Base-by-base conservation (phyloP, 2,113 vertebrate species). In the Agapornis roseicollis region DNA sequence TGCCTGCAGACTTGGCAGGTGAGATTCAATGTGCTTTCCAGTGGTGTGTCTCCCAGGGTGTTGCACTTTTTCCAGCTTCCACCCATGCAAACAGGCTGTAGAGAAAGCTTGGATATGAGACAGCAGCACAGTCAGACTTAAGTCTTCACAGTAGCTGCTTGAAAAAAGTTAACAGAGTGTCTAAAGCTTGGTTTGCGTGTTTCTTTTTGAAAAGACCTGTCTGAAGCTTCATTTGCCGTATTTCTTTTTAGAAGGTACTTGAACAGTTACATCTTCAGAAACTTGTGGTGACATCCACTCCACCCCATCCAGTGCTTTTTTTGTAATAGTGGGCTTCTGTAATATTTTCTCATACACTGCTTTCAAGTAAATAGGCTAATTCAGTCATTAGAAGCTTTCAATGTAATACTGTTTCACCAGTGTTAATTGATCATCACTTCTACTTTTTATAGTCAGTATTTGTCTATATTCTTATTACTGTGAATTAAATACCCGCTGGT, bases 391-490 rank as follows among this genome's bases (percentile, higher is more conserved):
- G 69, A 84, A 87, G 52, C 44, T 89, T 92, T 92, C 28, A 56
- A 1, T 79, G 22, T 65, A 56, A 27, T 72, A 22, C 0, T 79
- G 35, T 81, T 85, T 28, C 31, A 52, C 14, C 14, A 22, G n/a
- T 81, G 81, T 81, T 89, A 94, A 79, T n/a, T 93, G 87, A 70
- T 85, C 31, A 63, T 72, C 37, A 46, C 41, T 80, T 91, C 69
- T 63, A 70, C 46, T 69, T 95, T 96, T 87, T 63, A 35, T 76
- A 80, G 72, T 93, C 79, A 80, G 8, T 88, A 85, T 95, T 91
- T 82, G 74, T 72, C 56, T 72, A 3, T 82, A 66, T 89, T 89
- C 52, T 65, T 91, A 72, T 41, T 92, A 82, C 23, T 85, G 47
- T 82, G 74, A 87, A 25, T 87, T 85, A 89, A 92, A 73, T 87